These are phyloP conservation scores for Lepidocolaptes lacrymiger DNA, from an alignment of 2,797 vertebrate species.

Conservation along the genomic window DNA sequence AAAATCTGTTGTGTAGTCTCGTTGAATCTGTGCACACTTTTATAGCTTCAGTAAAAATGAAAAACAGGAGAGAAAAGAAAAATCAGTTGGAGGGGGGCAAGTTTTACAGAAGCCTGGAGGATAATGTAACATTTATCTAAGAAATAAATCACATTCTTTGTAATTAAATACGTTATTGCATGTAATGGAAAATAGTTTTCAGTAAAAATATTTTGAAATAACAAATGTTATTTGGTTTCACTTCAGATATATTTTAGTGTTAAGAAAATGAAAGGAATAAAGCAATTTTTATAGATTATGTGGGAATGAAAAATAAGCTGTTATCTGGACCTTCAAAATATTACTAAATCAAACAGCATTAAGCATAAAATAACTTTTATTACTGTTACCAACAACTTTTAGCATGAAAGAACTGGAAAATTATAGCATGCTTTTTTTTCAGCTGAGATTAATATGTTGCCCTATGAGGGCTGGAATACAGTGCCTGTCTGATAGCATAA, in stretches of 20 bases:
- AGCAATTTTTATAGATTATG: neutral
- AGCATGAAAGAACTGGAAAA: slow-evolving; percentile 21
- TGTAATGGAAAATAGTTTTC: neutral
- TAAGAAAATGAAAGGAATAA: slow-evolving; percentile 1
- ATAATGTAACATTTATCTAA: slow-evolving; percentile 27
- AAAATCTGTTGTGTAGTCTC: slow-evolving; percentile 1
- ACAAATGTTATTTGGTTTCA: neutral
- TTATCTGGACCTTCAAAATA: neutral
- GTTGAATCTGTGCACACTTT: neutral
- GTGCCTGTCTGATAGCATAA: slow-evolving; percentile 11
- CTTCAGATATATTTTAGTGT: neutral
- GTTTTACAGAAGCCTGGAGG: neutral
- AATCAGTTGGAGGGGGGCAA: neutral
- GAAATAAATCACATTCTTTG: neutral
- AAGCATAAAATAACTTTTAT: slow-evolving; percentile 37
- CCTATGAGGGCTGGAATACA: neutral
- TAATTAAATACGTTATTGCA: neutral
- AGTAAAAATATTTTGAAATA: slow-evolving; percentile 20
- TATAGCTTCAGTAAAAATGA: neutral
- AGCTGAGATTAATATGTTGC: neutral
- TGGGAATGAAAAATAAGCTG: slow-evolving; percentile 18
- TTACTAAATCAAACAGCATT: neutral
- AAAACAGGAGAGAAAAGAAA: neutral
- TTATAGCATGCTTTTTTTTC: neutral
- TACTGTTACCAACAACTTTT: neutral